Evolutionary conservation across 2,888 invertebrate genomes (phyloP), one percentile per base, ranked within the genome.

Genomic region (Plebejus anna): DNA sequence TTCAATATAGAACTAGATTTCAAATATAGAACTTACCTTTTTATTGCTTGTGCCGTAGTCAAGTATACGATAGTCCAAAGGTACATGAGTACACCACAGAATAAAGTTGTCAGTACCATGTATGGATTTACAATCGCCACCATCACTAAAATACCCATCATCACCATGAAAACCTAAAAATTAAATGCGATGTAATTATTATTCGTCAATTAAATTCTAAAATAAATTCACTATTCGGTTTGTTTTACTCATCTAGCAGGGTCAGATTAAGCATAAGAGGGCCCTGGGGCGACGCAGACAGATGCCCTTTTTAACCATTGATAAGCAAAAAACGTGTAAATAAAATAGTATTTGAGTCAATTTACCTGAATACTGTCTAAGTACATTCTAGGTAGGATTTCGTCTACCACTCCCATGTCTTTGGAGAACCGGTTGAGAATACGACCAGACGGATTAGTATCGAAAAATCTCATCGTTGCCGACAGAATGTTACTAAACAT

Each of bases 391-490:
- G 97, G 96, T 75, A 97, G 87, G 28, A 95, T 90, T 87, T 97
- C 97, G 83, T 97, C 97, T 75, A 97, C 95, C 1, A 96, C 94
- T 0, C 97, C 97, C 89, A 97, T 96, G 84, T 98, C 98, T 86
- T 97, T 97, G 0, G 97, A 97, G 88, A 98, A 98, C 76, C 97
- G 91, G 88, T 97, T 97, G 76, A 98, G 94, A 81, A 98, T 96
- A 28, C 97, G 95, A 55, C 97, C 97, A 16, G 97, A 96, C 0
- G 98, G 97, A 88, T 98, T 97, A 6, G 95, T 96, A 86, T 97
- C 97, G 87, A 98, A 98, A 90, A 98, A 98, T 38, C 95, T 90
- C 94, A 97, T 96, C 0, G 97, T 96, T 0, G 97, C 96, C 79
- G 96, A 93, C 11, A 98, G 87, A 57, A 98, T 94, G 81, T 96